These are phyloP conservation scores for Ispidina lecontei DNA, from an alignment of 2,797 vertebrate species.

Conservation along the genomic window DNA sequence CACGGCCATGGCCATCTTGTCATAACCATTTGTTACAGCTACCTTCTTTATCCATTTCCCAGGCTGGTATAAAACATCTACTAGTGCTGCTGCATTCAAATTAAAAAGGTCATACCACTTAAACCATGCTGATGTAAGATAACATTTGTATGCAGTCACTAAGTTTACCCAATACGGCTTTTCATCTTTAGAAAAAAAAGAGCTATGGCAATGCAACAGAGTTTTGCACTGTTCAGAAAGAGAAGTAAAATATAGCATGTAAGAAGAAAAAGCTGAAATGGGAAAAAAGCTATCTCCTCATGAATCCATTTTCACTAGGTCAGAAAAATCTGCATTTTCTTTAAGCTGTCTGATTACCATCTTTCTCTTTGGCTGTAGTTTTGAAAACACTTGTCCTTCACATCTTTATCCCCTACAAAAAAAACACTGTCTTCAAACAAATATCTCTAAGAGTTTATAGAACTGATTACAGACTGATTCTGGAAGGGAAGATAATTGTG, in stretches of 20 bases:
- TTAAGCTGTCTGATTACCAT: constrained; percentile 8
- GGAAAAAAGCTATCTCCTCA: neutral
- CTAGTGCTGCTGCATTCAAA: neutral
- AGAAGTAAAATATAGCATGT: neutral
- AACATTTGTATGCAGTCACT: neutral
- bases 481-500: constrained; percentile 41
- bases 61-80: neutral
- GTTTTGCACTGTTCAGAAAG: neutral
- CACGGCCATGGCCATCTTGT: neutral
- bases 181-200: neutral
- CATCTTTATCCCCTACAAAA: constrained; percentile 20
- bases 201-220: neutral
- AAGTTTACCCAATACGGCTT: neutral
- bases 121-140: neutral
- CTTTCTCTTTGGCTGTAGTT: constrained; percentile 22
- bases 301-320: neutral
- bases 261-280: neutral
- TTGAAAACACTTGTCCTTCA: constrained; percentile 39
- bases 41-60: neutral
- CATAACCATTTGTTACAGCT: neutral
- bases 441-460: constrained; percentile 17
- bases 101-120: neutral
- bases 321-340: constrained; percentile 20
- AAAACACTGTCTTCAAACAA: constrained; percentile 56
- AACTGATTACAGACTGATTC: constrained; percentile 28